phyloP scores from a whole-genome alignment of 2,888 invertebrate genomes.

The Frankliniella intonsa region DNA sequence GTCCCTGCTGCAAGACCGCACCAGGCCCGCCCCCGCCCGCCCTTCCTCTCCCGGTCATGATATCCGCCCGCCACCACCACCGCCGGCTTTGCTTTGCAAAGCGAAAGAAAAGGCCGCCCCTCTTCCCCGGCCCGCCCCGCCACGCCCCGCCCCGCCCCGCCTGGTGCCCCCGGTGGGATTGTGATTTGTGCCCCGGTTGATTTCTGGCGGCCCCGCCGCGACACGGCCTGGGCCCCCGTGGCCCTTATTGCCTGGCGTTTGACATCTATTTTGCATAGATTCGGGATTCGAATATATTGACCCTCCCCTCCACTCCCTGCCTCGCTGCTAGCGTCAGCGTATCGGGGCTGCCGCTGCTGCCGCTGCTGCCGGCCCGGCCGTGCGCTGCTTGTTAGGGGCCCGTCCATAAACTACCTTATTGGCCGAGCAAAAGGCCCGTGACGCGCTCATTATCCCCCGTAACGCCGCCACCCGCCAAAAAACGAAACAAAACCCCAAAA shows the following conservation, averaged over 20 bases:
- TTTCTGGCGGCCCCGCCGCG: background rate
- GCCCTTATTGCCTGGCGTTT: background rate
- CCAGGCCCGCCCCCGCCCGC: background rate
- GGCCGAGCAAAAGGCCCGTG: background rate
- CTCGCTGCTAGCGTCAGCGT: background rate
- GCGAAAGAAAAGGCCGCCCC: too few relatives aligned
- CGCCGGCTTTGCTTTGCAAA: too few relatives aligned
- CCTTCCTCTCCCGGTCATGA: background rate
- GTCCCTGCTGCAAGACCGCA: background rate
- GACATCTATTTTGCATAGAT: conserved; percentile 21
- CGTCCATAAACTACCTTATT: background rate
- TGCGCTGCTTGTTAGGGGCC: background rate
- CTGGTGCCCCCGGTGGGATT: background rate
- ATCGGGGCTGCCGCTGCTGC: background rate
- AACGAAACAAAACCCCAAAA: background rate
- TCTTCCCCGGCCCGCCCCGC: background rate
- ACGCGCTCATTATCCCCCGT: background rate
- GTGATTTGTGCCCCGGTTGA: background rate
- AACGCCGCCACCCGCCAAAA: background rate
- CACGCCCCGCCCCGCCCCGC: background rate
- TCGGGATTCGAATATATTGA: conserved; percentile 10
- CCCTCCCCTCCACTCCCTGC: background rate
- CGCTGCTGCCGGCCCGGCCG: too few relatives aligned
- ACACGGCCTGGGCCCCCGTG: background rate
- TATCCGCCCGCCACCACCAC: background rate